Conservation (phyloP, 2,888 invertebrate genomes). For the Drosophila birchii region DNA sequence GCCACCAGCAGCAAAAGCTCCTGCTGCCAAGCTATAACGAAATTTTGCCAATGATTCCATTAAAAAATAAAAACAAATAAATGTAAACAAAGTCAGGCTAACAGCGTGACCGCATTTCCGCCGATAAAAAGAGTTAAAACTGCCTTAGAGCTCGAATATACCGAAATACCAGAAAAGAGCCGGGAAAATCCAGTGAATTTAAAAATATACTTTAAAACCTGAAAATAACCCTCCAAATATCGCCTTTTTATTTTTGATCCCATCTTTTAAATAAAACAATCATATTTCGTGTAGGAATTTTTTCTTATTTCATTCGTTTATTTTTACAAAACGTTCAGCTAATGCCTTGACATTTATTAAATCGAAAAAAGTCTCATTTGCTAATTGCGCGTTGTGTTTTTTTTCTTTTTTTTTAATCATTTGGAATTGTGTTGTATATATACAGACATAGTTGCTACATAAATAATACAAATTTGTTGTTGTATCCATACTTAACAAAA, state of each 20-base stretch:
- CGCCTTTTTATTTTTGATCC: not conserved
- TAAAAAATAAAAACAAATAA: not conserved
- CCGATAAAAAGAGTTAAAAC: not conserved
- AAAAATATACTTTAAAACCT: too few relatives aligned
- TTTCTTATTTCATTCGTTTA: conserved; percentile 57
- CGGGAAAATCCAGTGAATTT: not conserved
- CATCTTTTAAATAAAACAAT: conserved; percentile 2
- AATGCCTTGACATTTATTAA: conserved; percentile 54
- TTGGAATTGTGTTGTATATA: conserved; percentile 61
- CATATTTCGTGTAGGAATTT: conserved; percentile 4
- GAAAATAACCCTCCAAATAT: not conserved
- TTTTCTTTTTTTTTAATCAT: conserved; percentile 47
- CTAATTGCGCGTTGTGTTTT: conserved; percentile 72
- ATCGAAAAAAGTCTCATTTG: conserved; percentile 74
- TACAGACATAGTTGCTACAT: conserved; percentile 56
- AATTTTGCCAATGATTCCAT: conserved; percentile 67
- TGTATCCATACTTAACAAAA: conserved; percentile 48
- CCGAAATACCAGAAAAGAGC: not conserved
- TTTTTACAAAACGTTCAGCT: conserved; percentile 66
- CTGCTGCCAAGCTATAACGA: conserved; percentile 83
- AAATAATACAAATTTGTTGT: conserved; percentile 62
- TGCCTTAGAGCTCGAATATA: not conserved
- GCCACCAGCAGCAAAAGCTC: conserved; percentile 86
- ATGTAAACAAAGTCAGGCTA: not conserved
- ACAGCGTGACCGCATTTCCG: not conserved